Percentiles rank a stretch among this genome's conserved stretches.
Evolutionary conservation across 2,888 invertebrate genomes (phyloP).

Genomic region (Netelia melanura): DNA sequence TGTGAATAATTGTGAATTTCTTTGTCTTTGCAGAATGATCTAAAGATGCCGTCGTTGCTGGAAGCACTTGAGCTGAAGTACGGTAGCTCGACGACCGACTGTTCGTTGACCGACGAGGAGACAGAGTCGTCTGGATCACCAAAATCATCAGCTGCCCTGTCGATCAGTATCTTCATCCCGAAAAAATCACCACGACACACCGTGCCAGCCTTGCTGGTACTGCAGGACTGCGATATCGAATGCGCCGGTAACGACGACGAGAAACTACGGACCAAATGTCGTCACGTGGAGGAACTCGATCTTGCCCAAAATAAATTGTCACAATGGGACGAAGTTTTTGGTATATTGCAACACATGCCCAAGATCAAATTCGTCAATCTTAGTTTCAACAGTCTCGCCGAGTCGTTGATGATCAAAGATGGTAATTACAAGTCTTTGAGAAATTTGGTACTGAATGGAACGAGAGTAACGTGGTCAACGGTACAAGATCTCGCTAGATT

Average conservation of each 20-base stretch:
- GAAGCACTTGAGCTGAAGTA: slow-evolving; percentile 96
- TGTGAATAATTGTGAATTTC: background rate
- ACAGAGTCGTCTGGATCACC: slow-evolving; percentile 85
- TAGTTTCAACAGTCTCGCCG: slow-evolving; percentile 94
- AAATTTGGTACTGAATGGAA: slow-evolving; percentile 94
- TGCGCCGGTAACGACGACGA: slow-evolving; percentile 94
- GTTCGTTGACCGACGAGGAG: slow-evolving; percentile 86
- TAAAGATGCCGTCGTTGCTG: slow-evolving; percentile 93
- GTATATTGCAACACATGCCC: slow-evolving; percentile 94
- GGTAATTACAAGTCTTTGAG: slow-evolving; percentile 84
- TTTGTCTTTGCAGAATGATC: slow-evolving; percentile 75
- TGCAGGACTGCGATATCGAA: slow-evolving; percentile 96
- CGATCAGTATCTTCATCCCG: slow-evolving; percentile 95
- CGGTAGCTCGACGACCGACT: slow-evolving; percentile 87
- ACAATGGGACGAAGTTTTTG: slow-evolving; percentile 96
- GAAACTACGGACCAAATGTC: slow-evolving; percentile 91
- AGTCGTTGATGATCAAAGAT: slow-evolving; percentile 87
- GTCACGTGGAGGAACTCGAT: slow-evolving; percentile 96
- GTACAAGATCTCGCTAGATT: slow-evolving; percentile 91
- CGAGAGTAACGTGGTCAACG: slow-evolving; percentile 94
- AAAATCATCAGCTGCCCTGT: slow-evolving; percentile 86
- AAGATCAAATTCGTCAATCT: slow-evolving; percentile 95
- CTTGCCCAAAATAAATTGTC: slow-evolving; percentile 96
- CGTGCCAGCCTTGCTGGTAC: slow-evolving; percentile 93
- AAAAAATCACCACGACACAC: slow-evolving; percentile 91